Evolutionary conservation across 2,113 vertebrate genomes (phyloP), one percentile per base, ranked within the genome.

Genomic region (Tupaia chinensis): DNA sequence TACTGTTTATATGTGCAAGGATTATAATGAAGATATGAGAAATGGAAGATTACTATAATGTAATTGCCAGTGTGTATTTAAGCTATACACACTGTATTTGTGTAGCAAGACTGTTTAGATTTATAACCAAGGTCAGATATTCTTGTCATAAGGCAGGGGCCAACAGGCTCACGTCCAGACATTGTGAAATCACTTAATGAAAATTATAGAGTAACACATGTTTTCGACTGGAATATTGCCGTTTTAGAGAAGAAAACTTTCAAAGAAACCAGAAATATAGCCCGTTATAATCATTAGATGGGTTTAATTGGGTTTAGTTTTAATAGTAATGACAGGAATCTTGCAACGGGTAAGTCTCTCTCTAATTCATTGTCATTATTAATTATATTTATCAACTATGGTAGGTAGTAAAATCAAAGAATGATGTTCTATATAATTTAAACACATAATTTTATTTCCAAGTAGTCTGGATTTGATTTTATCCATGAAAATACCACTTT

Each of bases 261-360:
- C 8, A 83, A 66, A 65, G 34, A 88, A 77, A 69, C 54, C 7
- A 87, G 32, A 86, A 34, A 2, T 80, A 15, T 7, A 34, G 7
- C n/a, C 1, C 15, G 0, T 70, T 70, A 5, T 74, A 25, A 29
- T 66, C 23, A 68, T 86, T 74, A 9, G 20, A 74, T 27, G 74
- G 61, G 25, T 87, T 96, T 88, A 17, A 15, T 82, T 92, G 63
- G n/a, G 19, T 44, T 85, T 86, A 56, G 54, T 93, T 91, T 93
- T 77, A 74, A 65, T 78, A 78, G 44, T 34, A 65, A 73, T 76
- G 29, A 32, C 53, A 69, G 69, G 60, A 92, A 79, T 94, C 27
- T 82, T 88, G n/a, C 7, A 86, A 85, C n/a, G 72, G 22, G 87
- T 66, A 61, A 83, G 44, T 82, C 22, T 87, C 1, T 76, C 23